These are phyloP conservation scores for Malurus melanocephalus DNA, from an alignment of 2,113 vertebrate species.

Conservation along the genomic window DNA sequence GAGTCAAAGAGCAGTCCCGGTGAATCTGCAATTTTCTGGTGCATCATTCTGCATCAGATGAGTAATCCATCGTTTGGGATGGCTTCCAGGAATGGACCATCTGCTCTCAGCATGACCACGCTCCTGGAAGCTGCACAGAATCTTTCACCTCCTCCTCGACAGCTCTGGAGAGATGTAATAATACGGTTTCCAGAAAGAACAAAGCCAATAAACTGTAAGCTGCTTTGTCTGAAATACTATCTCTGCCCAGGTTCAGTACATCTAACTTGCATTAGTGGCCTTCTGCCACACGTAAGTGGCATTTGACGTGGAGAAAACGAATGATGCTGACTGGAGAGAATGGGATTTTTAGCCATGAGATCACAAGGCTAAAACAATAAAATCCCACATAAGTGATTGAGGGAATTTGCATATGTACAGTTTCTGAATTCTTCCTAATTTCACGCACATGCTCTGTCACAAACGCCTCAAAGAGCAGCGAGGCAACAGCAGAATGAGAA, in stretches of 20 bases:
- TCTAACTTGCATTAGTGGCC: conserved; percentile 6
- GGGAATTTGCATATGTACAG: conserved; percentile 29
- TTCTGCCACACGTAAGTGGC: conserved; percentile 7
- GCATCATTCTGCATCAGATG: conserved; percentile 45
- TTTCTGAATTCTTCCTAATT: conserved; percentile 13
- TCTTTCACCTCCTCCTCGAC: conserved; percentile 49
- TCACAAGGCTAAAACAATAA: conserved; percentile 34
- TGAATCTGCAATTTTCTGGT: conserved; percentile 58
- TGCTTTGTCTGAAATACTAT: conserved; percentile 27
- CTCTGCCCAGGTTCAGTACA: neutral
- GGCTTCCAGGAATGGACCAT: conserved; percentile 56
- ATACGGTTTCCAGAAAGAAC: neutral
- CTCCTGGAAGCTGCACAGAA: conserved; percentile 1
- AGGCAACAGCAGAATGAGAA: neutral
- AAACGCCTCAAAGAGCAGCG: neutral
- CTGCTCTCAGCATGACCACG: conserved; percentile 47
- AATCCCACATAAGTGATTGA: neutral
- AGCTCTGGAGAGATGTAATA: conserved; percentile 31
- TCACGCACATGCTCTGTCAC: neutral
- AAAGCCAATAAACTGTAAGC: conserved; percentile 9
- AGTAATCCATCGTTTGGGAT: conserved; percentile 61
- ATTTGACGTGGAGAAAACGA: conserved; percentile 39
- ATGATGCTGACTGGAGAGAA: conserved; percentile 7
- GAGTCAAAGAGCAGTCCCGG: conserved; percentile 20
- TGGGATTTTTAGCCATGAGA: conserved; percentile 35